Evolutionary conservation across 2,797 vertebrate species (phyloP).

Genomic region (Eulemur rubriventer): DNA sequence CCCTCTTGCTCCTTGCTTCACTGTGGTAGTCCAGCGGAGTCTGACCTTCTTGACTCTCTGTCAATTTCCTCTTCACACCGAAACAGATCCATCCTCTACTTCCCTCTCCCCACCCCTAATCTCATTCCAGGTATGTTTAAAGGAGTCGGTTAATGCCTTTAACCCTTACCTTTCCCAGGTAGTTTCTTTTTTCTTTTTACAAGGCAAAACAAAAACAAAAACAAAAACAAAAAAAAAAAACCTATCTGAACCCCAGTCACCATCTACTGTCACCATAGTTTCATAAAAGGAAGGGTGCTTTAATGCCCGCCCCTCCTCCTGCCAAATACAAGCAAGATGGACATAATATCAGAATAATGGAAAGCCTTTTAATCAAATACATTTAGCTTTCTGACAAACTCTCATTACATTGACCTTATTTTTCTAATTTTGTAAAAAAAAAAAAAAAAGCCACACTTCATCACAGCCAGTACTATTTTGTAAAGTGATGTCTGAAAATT

Average conservation of each 20-base stretch:
- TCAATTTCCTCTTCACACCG: not conserved
- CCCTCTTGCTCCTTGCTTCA: not conserved
- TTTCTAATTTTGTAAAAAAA: constrained; percentile 41
- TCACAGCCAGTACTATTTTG: constrained; percentile 24
- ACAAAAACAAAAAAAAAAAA: not conserved
- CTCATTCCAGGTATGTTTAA: not conserved
- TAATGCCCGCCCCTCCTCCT: not conserved
- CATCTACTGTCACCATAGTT: not conserved
- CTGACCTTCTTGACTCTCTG: not conserved
- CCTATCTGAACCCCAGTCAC: not conserved
- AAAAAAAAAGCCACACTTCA: not conserved
- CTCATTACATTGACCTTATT: not conserved
- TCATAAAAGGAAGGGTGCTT: not conserved
- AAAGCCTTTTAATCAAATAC: constrained; percentile 10
- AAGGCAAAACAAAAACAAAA: constrained; percentile 22
- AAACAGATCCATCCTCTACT: not conserved
- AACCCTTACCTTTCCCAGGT: not conserved
- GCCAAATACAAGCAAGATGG: not conserved
- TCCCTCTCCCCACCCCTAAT: not conserved
- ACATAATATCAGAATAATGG: constrained; percentile 21
- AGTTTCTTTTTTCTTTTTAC: constrained; percentile 44
- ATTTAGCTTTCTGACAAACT: constrained; percentile 53
- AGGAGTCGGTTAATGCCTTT: constrained; percentile 29
- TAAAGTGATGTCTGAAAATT: constrained; percentile 43
- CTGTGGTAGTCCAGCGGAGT: not conserved